Base-by-base conservation (phyloP, 2,113 vertebrate genomes). In the Tapirus terrestris region DNA sequence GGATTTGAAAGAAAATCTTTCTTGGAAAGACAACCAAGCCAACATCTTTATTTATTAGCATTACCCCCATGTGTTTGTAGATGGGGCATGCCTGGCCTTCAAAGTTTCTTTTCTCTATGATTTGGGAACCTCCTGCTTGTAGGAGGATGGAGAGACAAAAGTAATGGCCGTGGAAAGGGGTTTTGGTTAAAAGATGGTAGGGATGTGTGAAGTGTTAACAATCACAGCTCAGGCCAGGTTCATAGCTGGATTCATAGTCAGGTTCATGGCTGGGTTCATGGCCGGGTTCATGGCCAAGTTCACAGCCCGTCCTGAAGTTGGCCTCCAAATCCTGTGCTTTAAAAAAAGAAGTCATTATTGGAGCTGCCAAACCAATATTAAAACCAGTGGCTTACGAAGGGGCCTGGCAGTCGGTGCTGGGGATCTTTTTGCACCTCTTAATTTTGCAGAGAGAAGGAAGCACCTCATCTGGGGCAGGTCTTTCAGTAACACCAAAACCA, bases 371-470 rank as follows among this genome's bases (percentile, higher is more conserved):
- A 97, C 73, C 67, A 89, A 98, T 98, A 98, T 94, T 97, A 98
- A 98, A 99, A 97, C 89, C 98, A 97, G 98, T 89, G 85, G 97
- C 61, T 96, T 97, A 97, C 97, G 97, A 98, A 96, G 91, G 0
- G 79, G 51, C 79, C 97, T 97, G 98, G 92, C 96, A 98, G 95
- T 96, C 80, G 29, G 96, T 43, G 84, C 98, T 89, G 95, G 95
- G 97, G 90, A 93, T 97, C 97, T 98, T 97, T 98, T 97, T 96
- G 79, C 97, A 98, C 98, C 89, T 98, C 96, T 98, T 98, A 98
- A 98, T 98, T 97, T 97, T 96, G 89, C 96, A 93, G 97, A 86
- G 92, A 98, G 92, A 73, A 94, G 97, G 72, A 68, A n/a, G 43
- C 25, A 0, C 75, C 86, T 93, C 43, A 20, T 48, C 39, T 6